phyloP scores from a whole-genome alignment of 2,888 invertebrate genomes.

The Drosophila phalerata region DNA sequence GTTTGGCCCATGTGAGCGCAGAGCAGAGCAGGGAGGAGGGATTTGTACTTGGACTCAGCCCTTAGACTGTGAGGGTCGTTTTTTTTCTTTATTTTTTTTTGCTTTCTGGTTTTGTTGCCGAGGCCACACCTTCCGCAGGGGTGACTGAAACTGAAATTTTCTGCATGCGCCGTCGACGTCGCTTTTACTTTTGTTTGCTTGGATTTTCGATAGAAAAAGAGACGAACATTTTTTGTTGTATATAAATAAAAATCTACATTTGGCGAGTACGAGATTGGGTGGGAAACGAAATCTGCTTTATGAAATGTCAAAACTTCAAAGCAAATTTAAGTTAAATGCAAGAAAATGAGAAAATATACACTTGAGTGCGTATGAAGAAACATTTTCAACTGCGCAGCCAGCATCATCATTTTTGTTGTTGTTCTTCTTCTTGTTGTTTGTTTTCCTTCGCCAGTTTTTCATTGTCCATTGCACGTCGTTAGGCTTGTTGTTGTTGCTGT shows the following conservation, averaged over 20 bases:
- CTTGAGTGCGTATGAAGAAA: conserved; percentile 80
- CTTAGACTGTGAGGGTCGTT: conserved; percentile 69
- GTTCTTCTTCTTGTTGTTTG: conserved; percentile 44
- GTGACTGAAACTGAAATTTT: conserved; percentile 74
- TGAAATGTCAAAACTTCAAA: conserved; percentile 84
- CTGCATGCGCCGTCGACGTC: conserved; percentile 55
- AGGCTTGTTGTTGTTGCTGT: conserved; percentile 44
- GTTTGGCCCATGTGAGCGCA: conserved; percentile 51
- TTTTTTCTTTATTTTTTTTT: conserved; percentile 44
- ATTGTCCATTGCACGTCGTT: conserved; percentile 63
- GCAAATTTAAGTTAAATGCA: conserved; percentile 78
- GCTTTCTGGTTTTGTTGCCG: conserved; percentile 35
- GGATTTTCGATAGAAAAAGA: conserved; percentile 65
- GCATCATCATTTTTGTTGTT: conserved; percentile 28
- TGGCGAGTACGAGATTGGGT: conserved; percentile 30
- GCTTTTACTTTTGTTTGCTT: conserved; percentile 81
- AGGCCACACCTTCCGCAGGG: conserved; percentile 84
- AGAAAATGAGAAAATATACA: conserved; percentile 83
- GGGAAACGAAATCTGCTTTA: conserved; percentile 75
- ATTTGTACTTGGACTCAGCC: conserved; percentile 36
- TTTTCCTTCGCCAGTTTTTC: conserved; percentile 57
- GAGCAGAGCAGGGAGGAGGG: conserved; percentile 39
- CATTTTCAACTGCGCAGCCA: conserved; percentile 58
- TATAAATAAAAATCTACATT: conserved; percentile 38
- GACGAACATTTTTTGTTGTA: conserved; percentile 26